phyloP scores from a whole-genome alignment of 2,888 invertebrate species.

The Agriopis leucophaearia region DNA sequence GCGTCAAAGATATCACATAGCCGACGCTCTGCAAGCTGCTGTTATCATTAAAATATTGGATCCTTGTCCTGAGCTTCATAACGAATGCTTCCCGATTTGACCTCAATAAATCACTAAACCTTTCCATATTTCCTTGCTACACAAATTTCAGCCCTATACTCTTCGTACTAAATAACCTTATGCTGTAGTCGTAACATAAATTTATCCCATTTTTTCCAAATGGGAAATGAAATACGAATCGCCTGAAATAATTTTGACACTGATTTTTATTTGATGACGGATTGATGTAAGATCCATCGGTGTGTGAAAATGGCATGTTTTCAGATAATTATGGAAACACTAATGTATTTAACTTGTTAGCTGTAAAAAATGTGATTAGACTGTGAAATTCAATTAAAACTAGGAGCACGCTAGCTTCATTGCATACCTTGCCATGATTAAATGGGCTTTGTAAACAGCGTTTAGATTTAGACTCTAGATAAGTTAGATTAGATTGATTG shows the following conservation, averaged over 20 bases:
- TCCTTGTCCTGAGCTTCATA: slow-evolving; percentile 54
- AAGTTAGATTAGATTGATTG: too few species aligned
- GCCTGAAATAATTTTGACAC: slow-evolving; percentile 15
- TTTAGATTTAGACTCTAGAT: too few species aligned
- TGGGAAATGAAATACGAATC: slow-evolving; percentile 24
- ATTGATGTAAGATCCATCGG: neutral
- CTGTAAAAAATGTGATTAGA: neutral
- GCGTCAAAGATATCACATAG: slow-evolving; percentile 64
- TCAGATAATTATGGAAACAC: neutral
- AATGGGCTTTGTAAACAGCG: too few species aligned
- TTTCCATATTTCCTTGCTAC: slow-evolving; percentile 15
- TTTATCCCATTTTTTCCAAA: neutral
- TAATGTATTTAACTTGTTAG: slow-evolving; percentile 23
- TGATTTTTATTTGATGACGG: slow-evolving; percentile 5
- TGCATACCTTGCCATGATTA: neutral
- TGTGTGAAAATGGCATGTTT: neutral
- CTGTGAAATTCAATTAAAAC: slow-evolving; percentile 18
- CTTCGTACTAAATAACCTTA: neutral
- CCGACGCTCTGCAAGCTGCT: slow-evolving; percentile 71
- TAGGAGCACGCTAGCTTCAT: neutral
- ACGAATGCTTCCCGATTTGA: slow-evolving; percentile 40
- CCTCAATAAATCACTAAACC: slow-evolving; percentile 15
- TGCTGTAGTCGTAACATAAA: neutral
- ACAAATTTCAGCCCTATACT: slow-evolving; percentile 7
- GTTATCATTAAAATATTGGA: slow-evolving; percentile 70